phyloP scores from a whole-genome alignment of 2,888 invertebrate species.

The Ctenicera cuprea region DNA sequence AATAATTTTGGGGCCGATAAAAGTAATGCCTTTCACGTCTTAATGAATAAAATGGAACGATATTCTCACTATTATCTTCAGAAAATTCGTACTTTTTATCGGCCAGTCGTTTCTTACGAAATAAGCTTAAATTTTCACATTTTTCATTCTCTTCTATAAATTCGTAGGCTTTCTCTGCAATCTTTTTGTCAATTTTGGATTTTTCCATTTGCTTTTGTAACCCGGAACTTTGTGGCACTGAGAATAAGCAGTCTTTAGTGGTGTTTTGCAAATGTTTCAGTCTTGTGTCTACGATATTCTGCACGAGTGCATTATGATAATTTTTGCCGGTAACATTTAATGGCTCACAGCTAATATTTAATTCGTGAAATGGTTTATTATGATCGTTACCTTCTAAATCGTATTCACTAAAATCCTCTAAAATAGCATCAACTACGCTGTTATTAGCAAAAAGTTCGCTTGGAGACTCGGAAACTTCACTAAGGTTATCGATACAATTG shows the following conservation, averaged over 20 bases:
- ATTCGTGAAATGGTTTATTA: slow-evolving; percentile 72
- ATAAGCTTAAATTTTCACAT: slow-evolving; percentile 90
- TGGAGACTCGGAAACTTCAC: slow-evolving; percentile 69
- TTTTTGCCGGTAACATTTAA: slow-evolving; percentile 72
- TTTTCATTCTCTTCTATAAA: slow-evolving; percentile 90
- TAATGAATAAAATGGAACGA: slow-evolving; percentile 80
- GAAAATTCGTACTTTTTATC: slow-evolving; percentile 95
- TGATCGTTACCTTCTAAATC: slow-evolving; percentile 71
- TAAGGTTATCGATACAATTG: slow-evolving; percentile 66
- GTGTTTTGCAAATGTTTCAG: slow-evolving; percentile 68
- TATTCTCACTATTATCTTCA: slow-evolving; percentile 83
- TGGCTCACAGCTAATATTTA: slow-evolving; percentile 72
- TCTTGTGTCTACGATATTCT: slow-evolving; percentile 70
- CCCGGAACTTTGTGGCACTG: slow-evolving; percentile 67
- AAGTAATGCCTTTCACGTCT: slow-evolving; percentile 70
- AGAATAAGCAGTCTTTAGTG: slow-evolving; percentile 68
- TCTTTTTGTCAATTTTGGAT: slow-evolving; percentile 71
- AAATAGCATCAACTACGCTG: slow-evolving; percentile 70
- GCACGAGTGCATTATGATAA: slow-evolving; percentile 70
- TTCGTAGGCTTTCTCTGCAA: slow-evolving; percentile 87
- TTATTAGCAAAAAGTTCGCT: slow-evolving; percentile 68
- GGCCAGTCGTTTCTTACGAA: slow-evolving; percentile 88
- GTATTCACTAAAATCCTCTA: slow-evolving; percentile 72
- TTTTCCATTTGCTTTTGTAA: slow-evolving; percentile 64
- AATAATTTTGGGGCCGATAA: slow-evolving; percentile 65